These are phyloP conservation scores for Sebastes steindachneri DNA, from an alignment of 2,797 vertebrate species.

Conservation along the genomic window DNA sequence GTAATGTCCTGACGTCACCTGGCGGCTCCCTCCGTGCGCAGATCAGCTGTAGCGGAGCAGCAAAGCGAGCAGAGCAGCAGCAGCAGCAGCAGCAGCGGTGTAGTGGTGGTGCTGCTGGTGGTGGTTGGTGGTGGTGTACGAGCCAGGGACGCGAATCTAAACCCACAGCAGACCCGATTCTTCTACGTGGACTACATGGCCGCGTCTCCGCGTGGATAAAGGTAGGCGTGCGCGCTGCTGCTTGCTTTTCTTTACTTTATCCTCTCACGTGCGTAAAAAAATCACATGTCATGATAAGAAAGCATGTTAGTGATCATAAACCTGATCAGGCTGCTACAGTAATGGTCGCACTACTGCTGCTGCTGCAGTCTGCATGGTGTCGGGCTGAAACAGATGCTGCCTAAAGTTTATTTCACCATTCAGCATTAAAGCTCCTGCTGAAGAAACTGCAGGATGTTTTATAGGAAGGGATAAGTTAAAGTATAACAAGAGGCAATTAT, in stretches of 20 bases:
- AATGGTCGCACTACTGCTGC: neutral
- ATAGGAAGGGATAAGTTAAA: neutral
- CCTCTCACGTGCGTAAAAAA: neutral
- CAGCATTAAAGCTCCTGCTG: neutral
- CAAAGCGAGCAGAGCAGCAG: neutral
- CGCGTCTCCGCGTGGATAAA: neutral
- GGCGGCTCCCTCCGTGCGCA: slow-evolving; percentile 40
- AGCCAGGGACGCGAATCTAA: neutral
- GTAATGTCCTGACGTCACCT: slow-evolving; percentile 67
- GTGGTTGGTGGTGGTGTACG: neutral
- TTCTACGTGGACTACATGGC: slow-evolving; percentile 19
- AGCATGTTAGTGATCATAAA: neutral
- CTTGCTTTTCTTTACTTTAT: neutral
- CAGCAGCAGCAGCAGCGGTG: neutral
- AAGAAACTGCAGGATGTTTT: neutral
- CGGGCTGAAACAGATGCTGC: neutral
- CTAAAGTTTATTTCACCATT: slow-evolving; percentile 37
- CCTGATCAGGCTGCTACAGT: neutral
- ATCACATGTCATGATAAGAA: neutral
- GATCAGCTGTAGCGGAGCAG: slow-evolving; percentile 51
- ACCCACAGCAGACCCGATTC: neutral
- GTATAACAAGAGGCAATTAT: neutral
- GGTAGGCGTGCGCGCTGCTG: slow-evolving; percentile 27
- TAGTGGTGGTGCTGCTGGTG: too few relatives aligned
- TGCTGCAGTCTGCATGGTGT: neutral